Conservation (phyloP, 2,113 vertebrate species). For the Eretmochelys imbricata region DNA sequence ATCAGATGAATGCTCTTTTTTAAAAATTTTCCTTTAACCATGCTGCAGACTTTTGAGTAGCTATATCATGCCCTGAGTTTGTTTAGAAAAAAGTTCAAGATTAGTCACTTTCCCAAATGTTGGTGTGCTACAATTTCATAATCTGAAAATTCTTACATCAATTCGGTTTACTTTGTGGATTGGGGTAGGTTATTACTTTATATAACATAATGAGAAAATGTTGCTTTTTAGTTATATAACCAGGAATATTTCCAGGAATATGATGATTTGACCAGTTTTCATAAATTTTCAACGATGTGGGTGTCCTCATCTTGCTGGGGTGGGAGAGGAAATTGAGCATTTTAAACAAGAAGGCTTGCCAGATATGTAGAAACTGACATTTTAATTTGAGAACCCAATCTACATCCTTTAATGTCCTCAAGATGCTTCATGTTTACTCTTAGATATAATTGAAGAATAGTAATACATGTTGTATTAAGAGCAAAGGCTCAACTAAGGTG, state of each 20-base stretch:
- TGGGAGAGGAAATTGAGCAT: not conserved
- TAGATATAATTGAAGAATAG: conserved; percentile 11
- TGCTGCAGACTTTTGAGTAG: not conserved
- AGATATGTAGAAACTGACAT: conserved; percentile 12
- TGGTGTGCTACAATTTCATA: not conserved
- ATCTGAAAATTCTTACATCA: not conserved
- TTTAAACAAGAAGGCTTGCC: not conserved
- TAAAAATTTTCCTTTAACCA: not conserved
- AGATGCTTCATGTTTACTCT: conserved; percentile 40
- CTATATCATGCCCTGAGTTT: not conserved
- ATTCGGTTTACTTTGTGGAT: not conserved
- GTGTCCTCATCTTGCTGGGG: not conserved
- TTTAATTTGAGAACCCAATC: conserved; percentile 54
- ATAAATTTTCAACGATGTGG: not conserved
- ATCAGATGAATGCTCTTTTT: not conserved
- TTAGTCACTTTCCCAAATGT: not conserved
- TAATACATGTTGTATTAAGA: conserved; percentile 43
- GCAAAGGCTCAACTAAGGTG: conserved; percentile 16
- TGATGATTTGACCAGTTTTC: not conserved
- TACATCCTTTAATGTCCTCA: conserved; percentile 54
- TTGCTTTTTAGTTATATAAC: not conserved
- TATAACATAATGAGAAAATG: not conserved
- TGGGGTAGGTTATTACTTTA: not conserved
- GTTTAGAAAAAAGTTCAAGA: not conserved
- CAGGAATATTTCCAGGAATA: not conserved